Base-by-base conservation (phyloP, 2,113 vertebrate genomes). In the Speoplatyrhinus poulsoni region DNA sequence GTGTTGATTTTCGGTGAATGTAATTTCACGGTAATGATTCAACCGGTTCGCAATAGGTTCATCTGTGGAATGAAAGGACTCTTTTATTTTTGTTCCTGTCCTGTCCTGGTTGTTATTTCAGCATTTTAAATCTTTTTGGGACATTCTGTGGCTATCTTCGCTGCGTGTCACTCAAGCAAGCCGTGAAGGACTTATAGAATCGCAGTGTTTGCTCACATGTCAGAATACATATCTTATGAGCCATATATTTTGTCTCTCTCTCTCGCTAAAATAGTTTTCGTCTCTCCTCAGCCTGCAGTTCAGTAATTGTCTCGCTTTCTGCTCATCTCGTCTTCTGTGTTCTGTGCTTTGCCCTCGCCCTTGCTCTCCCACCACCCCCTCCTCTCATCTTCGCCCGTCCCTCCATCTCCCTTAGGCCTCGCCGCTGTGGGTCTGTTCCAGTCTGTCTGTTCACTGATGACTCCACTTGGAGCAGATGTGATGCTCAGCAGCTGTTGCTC, bases 381-480 rank as follows among this genome's bases (percentile, higher is more conserved):
- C 10, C 77, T 72, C 69, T 73, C 71, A 26, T 26, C 26, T 26
- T 26, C 72, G 70, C 77, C 83, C 79, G 79, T 77, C 79, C 60
- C 70, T 66, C 15, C 6, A 65, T 77, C 60, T 79, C 86, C 82
- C 70, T 8, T 1, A 67, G 83, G 80, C 83, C 80, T 75, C 76
- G 82, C 88, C 85, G 87, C 78, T 64, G 82, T 87, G 82, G 85
- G 85, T 88, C 63, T 79, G 82, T 91, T 90, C 88, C 88, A 89
- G 86, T 89, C 87, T 88, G 89, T 86, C 87, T 91, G 87, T 81
- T 89, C 83, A 77, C 85, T 90, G 89, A 91, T 89, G 88, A 90
- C 86, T 87, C 85, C 78, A 86, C 85, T 89, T 78, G 80, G 83
- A 85, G 80, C 90, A 92, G 89, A 90, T 91, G 91, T 88, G 90